phyloP scores from a whole-genome alignment of 2,113 vertebrate species.

The Manacus vitellinus region DNA sequence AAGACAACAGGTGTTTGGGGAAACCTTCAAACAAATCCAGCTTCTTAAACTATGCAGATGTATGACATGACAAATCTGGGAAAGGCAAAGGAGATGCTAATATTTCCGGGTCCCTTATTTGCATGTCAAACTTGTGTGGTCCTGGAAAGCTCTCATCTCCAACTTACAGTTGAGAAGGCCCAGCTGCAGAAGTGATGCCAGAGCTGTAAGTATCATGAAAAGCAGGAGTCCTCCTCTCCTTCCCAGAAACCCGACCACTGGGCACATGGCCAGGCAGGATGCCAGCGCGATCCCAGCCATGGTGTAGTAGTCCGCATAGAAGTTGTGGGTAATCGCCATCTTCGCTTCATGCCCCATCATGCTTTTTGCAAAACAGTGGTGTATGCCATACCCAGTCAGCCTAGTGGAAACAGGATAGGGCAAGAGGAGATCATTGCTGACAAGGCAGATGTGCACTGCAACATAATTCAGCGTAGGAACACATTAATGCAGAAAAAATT shows the following conservation, averaged over 20 bases:
- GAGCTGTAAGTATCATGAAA: slow-evolving; percentile 96
- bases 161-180: slow-evolving; percentile 94
- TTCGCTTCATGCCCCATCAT: slow-evolving; percentile 90
- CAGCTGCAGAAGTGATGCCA: slow-evolving; percentile 93
- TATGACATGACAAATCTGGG: background rate
- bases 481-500: background rate
- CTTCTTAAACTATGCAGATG: background rate
- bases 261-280: slow-evolving; percentile 90
- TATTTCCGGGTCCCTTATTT: background rate
- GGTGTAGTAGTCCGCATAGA: slow-evolving; percentile 92
- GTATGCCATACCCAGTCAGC: slow-evolving; percentile 92
- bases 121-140: fast-evolving
- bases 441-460: background rate
- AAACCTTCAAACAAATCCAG: background rate
- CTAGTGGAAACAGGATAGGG: slow-evolving; percentile 65
- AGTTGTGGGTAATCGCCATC: slow-evolving; percentile 85
- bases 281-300: slow-evolving; percentile 91
- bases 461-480: fast-evolving
- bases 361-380: slow-evolving; percentile 96
- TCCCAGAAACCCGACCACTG: slow-evolving; percentile 88
- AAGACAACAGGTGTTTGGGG: background rate
- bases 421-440: background rate
- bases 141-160: background rate
- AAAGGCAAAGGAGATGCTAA: background rate
- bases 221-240: slow-evolving; percentile 92